Conservation (phyloP, 2,888 invertebrate genomes). For the Rhingia rostrata region DNA sequence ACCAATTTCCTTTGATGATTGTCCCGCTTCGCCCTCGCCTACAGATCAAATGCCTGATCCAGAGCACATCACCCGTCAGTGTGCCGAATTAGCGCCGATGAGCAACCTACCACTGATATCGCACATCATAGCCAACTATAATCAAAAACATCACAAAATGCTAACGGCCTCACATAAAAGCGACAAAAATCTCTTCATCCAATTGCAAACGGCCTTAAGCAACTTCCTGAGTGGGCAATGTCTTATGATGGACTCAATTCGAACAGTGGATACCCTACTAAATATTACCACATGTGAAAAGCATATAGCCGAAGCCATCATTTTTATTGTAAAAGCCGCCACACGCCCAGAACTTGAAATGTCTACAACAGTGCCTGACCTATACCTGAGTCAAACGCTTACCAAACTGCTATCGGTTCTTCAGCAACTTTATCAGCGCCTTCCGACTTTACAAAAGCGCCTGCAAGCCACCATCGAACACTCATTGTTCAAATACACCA, state of each 20-base stretch:
- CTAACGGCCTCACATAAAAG: neutral
- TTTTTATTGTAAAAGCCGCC: slow-evolving; percentile 65
- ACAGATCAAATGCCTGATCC: slow-evolving; percentile 19
- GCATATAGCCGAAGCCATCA: slow-evolving; percentile 64
- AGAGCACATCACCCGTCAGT: slow-evolving; percentile 15
- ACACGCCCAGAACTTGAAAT: slow-evolving; percentile 73
- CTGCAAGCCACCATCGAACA: slow-evolving; percentile 74
- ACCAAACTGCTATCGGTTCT: slow-evolving; percentile 18
- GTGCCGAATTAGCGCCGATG: neutral
- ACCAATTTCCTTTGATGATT: slow-evolving; percentile 8
- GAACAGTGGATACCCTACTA: slow-evolving; percentile 18
- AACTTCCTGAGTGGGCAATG: neutral
- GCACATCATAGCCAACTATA: slow-evolving; percentile 56
- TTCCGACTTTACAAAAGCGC: slow-evolving; percentile 31
- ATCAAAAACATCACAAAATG: slow-evolving; percentile 6
- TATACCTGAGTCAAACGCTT: slow-evolving; percentile 29
- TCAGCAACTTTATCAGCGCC: slow-evolving; percentile 7
- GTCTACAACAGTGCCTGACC: slow-evolving; percentile 45
- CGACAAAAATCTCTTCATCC: neutral
- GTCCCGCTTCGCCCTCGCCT: slow-evolving; percentile 54
- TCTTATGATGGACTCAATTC: slow-evolving; percentile 20
- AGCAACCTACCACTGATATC: slow-evolving; percentile 38
- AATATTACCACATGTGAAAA: slow-evolving; percentile 34
- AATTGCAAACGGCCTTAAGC: slow-evolving; percentile 5
- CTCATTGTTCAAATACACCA: slow-evolving; percentile 74